Evolutionary conservation across 1,140 invertebrate species (phyloP), one percentile per base, ranked within the genome.

Genomic region (Heliothis subflexa): DNA sequence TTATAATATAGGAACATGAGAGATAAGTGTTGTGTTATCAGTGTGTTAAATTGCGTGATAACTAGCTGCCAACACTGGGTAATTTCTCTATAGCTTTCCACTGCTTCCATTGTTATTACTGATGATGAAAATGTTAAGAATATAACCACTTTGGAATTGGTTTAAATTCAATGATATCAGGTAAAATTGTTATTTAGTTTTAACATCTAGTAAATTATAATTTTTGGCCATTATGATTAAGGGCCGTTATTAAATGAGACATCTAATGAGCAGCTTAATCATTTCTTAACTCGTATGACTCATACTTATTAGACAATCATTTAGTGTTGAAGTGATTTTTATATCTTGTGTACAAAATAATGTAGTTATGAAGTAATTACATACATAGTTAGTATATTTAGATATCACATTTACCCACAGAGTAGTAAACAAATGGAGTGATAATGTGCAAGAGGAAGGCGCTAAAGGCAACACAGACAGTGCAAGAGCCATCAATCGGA

Each of bases 21-120:
- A 73, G 40, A 73, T 73, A 59, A 59, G 64, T 68, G 13, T 13
- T 25, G 40, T 49, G 55, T 61, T 73, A 73, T 73, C 71, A 49
- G 55, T 73, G 55, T 73, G 55, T 61, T 49, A 73, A 73, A 73
- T 73, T 73, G 55, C 55, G 61, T 28, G 55, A 73, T 73, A 73
- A 47, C 33, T 61, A 49, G 68, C 50, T 9, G 64, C 47, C 2
- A 14, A 68, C 64, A 68, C 16, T 25, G 33, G 21, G 40, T 25
- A 55, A 25, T 25, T 28, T 33, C 28, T 33, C 25, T 70, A n/a
- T 13, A 54, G 47, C 28, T 71, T 54, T 4, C n/a, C 52, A 21
- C 7, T 28, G 45, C 61, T 49, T 66, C 33, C 55, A 28, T 54
- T 70, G 14, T 13, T 47, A 25, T 28, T 70, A 13, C 66, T 33